Conservation (phyloP, 2,797 vertebrate species). For the Lutjanus argentimaculatus region DNA sequence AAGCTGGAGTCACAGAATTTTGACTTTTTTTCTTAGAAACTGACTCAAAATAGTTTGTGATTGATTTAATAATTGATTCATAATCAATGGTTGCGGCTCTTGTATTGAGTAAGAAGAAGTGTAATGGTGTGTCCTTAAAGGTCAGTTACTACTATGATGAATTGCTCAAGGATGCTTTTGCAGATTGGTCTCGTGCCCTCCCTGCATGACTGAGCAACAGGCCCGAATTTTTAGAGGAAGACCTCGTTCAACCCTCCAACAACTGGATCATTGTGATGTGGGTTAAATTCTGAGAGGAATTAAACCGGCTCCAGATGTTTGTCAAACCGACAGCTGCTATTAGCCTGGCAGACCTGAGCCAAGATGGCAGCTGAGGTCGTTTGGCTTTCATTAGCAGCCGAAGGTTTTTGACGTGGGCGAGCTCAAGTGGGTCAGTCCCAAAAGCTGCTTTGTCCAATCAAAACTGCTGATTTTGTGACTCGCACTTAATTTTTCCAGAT, state of each 20-base stretch:
- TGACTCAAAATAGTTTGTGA: too few relatives aligned
- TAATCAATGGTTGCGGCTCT: too few relatives aligned
- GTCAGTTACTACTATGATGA: not conserved
- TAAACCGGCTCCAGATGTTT: slow-evolving; percentile 77
- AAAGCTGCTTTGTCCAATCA: slow-evolving; percentile 57
- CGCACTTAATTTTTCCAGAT: not conserved
- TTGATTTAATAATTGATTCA: too few relatives aligned
- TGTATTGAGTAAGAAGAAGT: not conserved
- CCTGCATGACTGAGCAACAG: not conserved
- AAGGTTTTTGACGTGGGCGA: slow-evolving; percentile 3
- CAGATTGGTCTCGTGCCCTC: not conserved
- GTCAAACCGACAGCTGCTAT: slow-evolving; percentile 60
- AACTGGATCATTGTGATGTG: slow-evolving; percentile 60
- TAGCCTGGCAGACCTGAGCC: slow-evolving; percentile 38
- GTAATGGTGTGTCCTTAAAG: not conserved
- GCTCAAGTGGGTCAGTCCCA: slow-evolving; percentile 46
- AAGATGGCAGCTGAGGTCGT: slow-evolving; percentile 46
- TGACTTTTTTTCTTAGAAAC: too few relatives aligned
- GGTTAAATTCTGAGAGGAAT: slow-evolving; percentile 69
- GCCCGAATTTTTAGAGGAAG: slow-evolving; percentile 28
- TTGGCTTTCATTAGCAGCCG: slow-evolving; percentile 51
- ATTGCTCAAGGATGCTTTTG: slow-evolving; percentile 5
- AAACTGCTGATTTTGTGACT: slow-evolving; percentile 15
- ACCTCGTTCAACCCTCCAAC: slow-evolving; percentile 36
- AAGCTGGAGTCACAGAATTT: too few relatives aligned